Evolutionary conservation across 2,888 invertebrate species (phyloP), one percentile per base, ranked within the genome.

Genomic region (Pseudococcus longispinus): DNA sequence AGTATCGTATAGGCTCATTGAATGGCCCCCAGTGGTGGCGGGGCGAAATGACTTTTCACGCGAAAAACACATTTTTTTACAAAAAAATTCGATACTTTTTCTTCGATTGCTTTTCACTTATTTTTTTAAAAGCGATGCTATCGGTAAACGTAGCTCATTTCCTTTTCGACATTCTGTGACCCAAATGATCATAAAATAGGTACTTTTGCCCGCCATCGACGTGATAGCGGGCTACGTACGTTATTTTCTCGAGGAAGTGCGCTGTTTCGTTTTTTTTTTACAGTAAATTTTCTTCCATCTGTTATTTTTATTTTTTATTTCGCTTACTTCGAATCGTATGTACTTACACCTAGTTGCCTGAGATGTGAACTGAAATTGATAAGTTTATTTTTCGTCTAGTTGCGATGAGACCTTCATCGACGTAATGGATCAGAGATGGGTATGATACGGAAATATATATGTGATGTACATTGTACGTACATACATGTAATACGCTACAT

Each of bases 91-190:
- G 32, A 42, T 80, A 20, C 77, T 42, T 80, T 80, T 80, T 80
- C 37, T 37, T 80, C 77, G 77, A 80, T 80, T 80, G 77, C 77
- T 80, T 80, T 80, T 80, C 20, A 80, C 77, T 80, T 42, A 42
- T 20, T 80, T 80, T 37, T 42, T 80, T 80, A 80, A 80, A 80
- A 2, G 77, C 42, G 77, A 80, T 80, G 77, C n/a, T 80, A 80
- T 80, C 77, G 77, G 77, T 42, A 80, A 80, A 80, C 77, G 77
- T 80, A 80, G 77, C 77, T 80, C 77, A 80, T 80, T 80, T 80
- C 77, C 77, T 32, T 42, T 80, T 80, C 77, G 77, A 80, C 77
- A 80, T 80, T 80, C 42, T 80, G 77, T 80, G 77, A 80, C 77
- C 77, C 77, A 80, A 80, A 80, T 42, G 77, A 80, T 80, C 77